Evolutionary conservation across 2,888 invertebrate species (phyloP), one percentile per base, ranked within the genome.

Genomic region (Hypercompe scribonia): DNA sequence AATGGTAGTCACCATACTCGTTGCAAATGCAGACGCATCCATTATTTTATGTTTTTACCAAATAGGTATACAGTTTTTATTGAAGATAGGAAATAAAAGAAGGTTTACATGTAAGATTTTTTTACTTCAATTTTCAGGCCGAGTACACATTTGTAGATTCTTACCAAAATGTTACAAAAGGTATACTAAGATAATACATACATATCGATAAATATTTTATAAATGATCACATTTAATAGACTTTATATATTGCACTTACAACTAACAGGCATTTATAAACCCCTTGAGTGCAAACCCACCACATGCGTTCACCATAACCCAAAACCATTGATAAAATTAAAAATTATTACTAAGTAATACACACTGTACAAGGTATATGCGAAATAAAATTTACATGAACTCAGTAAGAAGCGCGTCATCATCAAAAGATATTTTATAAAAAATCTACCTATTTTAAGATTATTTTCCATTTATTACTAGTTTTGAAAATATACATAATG

Each of bases 171-270:
- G 86, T 91, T 91, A 90, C 89, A 93, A 93, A 93, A 91, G 89
- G 90, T 93, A 92, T 90, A 90, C 88, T 90, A 86, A 91, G 86
- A 81, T 78, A 85, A 84, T 82, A 88, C 84, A 86, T 87, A 88
- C 81, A 85, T 83, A 86, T 90, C 83, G 90, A 92, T 93, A 93
- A 93, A 93, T 93, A 93, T 90, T 90, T 85, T 90, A 87, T 94
- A 94, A 90, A 93, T 91, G 91, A 95, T 95, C 95, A 95, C 95
- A 94, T 93, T 91, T 86, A 91, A 76, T 87, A 92, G 91, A 93
- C 90, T 93, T 89, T 86, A 81, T 85, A 87, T 91, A 91, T 92
- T 91, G 90, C 88, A 88, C 89, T 92, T 93, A 93, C 31, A 86
- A 80, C 91, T 93, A 93, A 74, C 79, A 90, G 94, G 92, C 94